Base-by-base conservation (phyloP, 2,888 invertebrate genomes). In the Sphaerophoria taeniata region DNA sequence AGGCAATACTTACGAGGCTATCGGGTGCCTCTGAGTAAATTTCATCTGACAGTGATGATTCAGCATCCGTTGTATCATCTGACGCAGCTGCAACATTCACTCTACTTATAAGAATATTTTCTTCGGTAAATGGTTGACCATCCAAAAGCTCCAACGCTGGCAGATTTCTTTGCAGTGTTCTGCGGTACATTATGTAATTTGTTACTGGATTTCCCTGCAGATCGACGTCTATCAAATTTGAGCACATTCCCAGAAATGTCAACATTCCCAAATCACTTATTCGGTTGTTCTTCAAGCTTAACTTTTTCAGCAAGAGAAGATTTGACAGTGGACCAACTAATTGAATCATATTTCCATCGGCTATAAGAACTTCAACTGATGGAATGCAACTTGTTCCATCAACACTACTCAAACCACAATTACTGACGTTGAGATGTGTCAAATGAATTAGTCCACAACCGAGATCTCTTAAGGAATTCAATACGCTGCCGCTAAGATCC, bases 381-480 rank as follows among this genome's bases (percentile, higher is more conserved):
- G 94, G 93, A 77, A 96, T 89, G 0, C 95, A 95, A 92, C 94
- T 94, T 6, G 95, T 94, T 6, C 95, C 95, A 88, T 96, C 96
- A 84, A 96, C 92, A 85, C 94, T 94, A 24, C 93, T 93, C 69
- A 96, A 90, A 0, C 94, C 94, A 89, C 96, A 96, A 55, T 94
- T 93, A 88, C 94, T 94, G 6, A 96, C 94, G 88, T 92, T 93
- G 65, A 94, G 89, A 58, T 90, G 89, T 86, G 89, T 89, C 16
- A 92, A 87, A 60, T 94, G 94, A 65, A 93, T 92, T 81, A 96
- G 91, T 33, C 94, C 94, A 87, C 94, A 94, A 24, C 96, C 96
- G 24, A 96, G 93, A 89, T 96, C 96, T 73, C 96, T 92, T 58
- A 96, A 90, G 0, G 95, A 95, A 5, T 93, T 92, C 0, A 96